A percentile compares a stretch with the other conserved stretches of the same genome.
Evolutionary conservation across 1,140 invertebrate genomes (phyloP).

Genomic region (Microvelia longipes): DNA sequence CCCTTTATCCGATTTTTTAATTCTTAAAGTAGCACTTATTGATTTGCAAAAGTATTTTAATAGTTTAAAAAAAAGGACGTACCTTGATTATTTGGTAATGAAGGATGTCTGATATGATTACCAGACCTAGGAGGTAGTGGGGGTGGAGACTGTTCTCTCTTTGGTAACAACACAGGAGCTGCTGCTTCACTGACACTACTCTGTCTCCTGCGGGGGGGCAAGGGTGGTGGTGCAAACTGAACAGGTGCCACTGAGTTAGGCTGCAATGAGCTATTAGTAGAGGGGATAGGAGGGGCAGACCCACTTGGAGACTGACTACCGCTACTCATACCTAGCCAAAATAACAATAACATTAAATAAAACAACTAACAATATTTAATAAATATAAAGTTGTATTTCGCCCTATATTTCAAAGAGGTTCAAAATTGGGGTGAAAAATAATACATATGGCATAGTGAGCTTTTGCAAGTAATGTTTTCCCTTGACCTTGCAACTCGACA

Average conservation of each 20-base stretch:
- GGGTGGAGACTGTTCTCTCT: slow-evolving; percentile 29
- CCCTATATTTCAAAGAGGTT: no score
- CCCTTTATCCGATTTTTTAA: no score
- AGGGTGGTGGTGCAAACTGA: slow-evolving; percentile 31
- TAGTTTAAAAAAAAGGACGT: no score
- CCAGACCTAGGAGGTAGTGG: slow-evolving; percentile 31
- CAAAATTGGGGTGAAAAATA: no score
- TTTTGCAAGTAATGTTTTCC: no score
- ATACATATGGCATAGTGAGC: no score
- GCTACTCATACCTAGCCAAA: slow-evolving; percentile 9
- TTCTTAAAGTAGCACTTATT: no score
- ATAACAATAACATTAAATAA: background rate
- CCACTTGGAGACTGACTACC: slow-evolving; percentile 19
- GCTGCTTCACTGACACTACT: slow-evolving; percentile 41
- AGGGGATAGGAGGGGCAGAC: slow-evolving; percentile 23
- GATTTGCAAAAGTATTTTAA: no score
- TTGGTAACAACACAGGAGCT: slow-evolving; percentile 18
- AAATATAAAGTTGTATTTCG: no score
- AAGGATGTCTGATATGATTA: slow-evolving; percentile 31
- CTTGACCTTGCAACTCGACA: no score
- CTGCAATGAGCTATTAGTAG: slow-evolving; percentile 34
- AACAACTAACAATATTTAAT: background rate
- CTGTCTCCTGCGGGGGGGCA: slow-evolving; percentile 34
- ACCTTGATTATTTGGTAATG: background rate
- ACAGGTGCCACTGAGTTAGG: slow-evolving; percentile 31